Evolutionary conservation across 2,888 invertebrate genomes (phyloP).

Genomic region (Cerceris rybyensis): DNA sequence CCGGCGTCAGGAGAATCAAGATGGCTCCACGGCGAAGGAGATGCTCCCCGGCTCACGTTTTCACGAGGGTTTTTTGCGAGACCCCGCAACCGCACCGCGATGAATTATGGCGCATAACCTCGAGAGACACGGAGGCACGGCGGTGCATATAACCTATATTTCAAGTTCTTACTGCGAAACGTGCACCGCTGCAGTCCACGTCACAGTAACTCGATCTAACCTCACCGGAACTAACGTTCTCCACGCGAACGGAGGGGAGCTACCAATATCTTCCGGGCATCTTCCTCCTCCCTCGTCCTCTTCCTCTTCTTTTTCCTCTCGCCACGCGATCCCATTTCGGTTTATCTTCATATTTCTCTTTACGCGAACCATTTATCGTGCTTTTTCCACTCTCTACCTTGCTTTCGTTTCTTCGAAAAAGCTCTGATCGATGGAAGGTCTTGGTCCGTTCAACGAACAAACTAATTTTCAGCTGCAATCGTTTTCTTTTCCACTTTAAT

Average conservation of each 20-base stretch:
- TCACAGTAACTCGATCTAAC: conserved; percentile 46
- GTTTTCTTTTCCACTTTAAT: no score
- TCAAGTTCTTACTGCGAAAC: conserved; percentile 63
- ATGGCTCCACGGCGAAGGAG: conserved; percentile 37
- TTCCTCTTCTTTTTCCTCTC: neutral
- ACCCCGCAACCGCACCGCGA: conserved; percentile 39
- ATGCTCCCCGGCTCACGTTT: conserved; percentile 41
- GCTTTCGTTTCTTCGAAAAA: no score
- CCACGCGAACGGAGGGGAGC: neutral
- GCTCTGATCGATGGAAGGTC: no score
- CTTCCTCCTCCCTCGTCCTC: neutral
- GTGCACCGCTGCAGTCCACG: conserved; percentile 42
- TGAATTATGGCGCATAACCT: conserved; percentile 67
- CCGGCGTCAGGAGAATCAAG: conserved; percentile 39
- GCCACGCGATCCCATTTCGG: neutral
- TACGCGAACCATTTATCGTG: neutral
- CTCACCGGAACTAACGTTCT: conserved; percentile 18
- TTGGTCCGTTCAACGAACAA: no score
- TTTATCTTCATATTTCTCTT: neutral
- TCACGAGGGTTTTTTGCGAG: conserved; percentile 45
- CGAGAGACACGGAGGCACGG: conserved; percentile 58
- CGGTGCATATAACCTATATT: conserved; percentile 64
- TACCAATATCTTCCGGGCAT: neutral
- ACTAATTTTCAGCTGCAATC: no score
- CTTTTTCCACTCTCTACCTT: no score